Percentiles rank a stretch among this genome's conserved stretches.
Evolutionary conservation across 2,797 vertebrate genomes (phyloP).

Genomic region (Artibeus jamaicensis): DNA sequence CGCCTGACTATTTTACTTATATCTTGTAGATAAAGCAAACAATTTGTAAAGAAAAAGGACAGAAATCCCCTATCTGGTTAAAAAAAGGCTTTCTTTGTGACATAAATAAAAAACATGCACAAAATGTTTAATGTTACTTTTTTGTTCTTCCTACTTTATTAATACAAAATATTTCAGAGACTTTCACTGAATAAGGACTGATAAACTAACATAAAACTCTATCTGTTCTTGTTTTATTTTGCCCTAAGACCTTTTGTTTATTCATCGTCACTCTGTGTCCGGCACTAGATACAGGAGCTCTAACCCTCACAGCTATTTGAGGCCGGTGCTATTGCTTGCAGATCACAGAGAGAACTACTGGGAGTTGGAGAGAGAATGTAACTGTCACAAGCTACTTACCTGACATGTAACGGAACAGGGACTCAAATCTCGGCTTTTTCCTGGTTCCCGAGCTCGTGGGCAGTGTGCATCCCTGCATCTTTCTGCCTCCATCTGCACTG

Average conservation of each 20-base stretch:
- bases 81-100: neutral
- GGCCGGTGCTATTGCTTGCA: neutral
- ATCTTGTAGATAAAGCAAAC: neutral
- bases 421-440: neutral
- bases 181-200: neutral
- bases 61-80: neutral
- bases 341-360: neutral
- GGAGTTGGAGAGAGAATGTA: neutral
- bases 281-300: neutral
- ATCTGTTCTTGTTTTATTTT: neutral
- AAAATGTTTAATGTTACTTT: neutral
- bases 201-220: neutral
- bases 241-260: neutral
- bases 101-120: neutral
- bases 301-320: neutral
- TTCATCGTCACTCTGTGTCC: neutral
- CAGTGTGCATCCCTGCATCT: neutral
- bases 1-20: neutral
- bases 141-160: neutral
- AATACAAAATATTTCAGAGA: neutral
- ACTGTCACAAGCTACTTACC: neutral
- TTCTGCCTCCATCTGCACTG: neutral
- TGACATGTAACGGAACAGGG: neutral
- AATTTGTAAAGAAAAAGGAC: neutral
- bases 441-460: neutral